phyloP scores from a whole-genome alignment of 2,888 invertebrate species.

The Acholoe squamosa region DNA sequence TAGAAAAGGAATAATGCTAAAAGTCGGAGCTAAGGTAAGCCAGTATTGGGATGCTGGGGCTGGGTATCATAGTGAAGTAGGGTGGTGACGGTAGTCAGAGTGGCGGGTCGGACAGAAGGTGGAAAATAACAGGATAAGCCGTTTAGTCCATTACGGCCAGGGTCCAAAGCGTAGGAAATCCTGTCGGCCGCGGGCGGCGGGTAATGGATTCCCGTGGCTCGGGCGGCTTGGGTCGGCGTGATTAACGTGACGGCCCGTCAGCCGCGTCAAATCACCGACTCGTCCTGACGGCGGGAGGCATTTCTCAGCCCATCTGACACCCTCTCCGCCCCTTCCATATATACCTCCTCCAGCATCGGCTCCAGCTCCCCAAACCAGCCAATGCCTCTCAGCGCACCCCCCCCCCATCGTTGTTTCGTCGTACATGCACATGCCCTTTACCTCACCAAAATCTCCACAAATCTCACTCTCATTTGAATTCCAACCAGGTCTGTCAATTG shows the following conservation, averaged over 20 bases:
- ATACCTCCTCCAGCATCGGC: no score
- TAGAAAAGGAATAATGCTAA: no score
- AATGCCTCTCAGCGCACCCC: no score
- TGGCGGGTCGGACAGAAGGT: slow-evolving; percentile 5
- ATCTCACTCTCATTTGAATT: no score
- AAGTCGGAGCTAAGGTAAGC: no score
- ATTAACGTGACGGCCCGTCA: slow-evolving; percentile 53
- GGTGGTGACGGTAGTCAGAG: background rate
- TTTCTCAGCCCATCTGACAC: background rate
- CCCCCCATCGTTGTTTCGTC: no score
- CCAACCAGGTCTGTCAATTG: no score
- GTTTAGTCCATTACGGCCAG: slow-evolving; percentile 51
- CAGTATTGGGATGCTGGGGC: no score
- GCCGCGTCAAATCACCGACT: slow-evolving; percentile 27
- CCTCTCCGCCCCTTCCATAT: background rate
- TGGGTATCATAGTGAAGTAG: no score
- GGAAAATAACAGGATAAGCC: slow-evolving; percentile 55
- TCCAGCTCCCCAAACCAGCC: background rate
- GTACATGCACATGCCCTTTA: no score
- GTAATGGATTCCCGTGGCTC: slow-evolving; percentile 51
- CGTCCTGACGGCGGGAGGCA: slow-evolving; percentile 13
- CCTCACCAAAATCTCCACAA: no score
- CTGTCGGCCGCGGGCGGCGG: slow-evolving; percentile 17
- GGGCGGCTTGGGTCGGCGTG: background rate
- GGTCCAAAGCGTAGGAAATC: slow-evolving; percentile 33